Evolutionary conservation across 2,797 vertebrate genomes (phyloP), one percentile per base, ranked within the genome.

Genomic region (Podarcis lilfordi): DNA sequence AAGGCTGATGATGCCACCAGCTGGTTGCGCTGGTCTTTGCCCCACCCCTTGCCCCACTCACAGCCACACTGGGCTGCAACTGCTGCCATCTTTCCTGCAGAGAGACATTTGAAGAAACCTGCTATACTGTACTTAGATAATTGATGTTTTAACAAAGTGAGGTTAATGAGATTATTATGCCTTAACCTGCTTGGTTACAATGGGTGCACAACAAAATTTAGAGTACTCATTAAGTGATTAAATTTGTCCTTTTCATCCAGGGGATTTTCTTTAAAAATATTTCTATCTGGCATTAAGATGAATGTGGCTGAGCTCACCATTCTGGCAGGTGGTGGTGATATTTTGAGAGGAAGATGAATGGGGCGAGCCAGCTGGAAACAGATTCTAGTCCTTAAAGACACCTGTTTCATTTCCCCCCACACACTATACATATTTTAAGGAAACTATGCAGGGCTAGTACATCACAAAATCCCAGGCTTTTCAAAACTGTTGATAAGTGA

Each of bases 261-360:
- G 13, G 59, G 64, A 43, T 92, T 91, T 87, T 35, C 82, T 37
- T 32, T 90, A 87, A 91, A 89, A 94, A 80, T 86, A 64, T 17
- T 25, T 89, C 64, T 40, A 85, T 64, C 89, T 89, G 84, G 59
- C 92, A 92, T 75, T 61, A 89, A 89, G 83, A 93, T 64, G 87
- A 76, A 93, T 86, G 82, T 79, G 88, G 77, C 1, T 74, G 86
- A 78, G 86, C 91, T 93, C 85, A 76, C 86, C 84, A 32, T 78
- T 84, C 82, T 91, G 81, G 82, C 94, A 94, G 91, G 90, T 89
- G 91, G 82, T 3, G 80, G 77, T 59, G 86, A 59, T 75, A 32
- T 86, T 92, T 71, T 85, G 90, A 21, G 91, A 94, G 59, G 83
- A 88, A 86, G 82, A 93, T 82, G 74, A 89, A 92, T 85, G 78